Conservation (phyloP, 2,113 vertebrate genomes). For the Chroicocephalus ridibundus region DNA sequence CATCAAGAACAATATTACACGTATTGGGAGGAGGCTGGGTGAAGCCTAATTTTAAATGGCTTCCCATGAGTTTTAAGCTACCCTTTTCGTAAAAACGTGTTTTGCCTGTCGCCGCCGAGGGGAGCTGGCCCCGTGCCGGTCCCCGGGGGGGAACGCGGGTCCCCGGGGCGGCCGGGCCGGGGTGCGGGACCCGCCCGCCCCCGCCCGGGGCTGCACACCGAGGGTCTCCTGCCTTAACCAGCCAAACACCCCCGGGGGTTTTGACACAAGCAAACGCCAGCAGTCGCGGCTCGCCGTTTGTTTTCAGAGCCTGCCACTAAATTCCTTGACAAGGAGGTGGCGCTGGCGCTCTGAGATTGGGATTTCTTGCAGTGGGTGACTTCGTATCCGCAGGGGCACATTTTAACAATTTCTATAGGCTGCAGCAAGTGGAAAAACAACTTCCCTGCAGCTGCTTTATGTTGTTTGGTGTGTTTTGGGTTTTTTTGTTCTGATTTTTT, state of each 20-base stretch:
- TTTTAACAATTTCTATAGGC: neutral
- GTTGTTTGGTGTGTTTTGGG: neutral
- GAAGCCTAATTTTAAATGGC: neutral
- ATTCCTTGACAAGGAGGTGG: conserved; percentile 46
- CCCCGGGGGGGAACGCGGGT: neutral
- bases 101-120: neutral
- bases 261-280: neutral
- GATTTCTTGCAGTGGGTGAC: neutral
- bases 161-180: neutral
- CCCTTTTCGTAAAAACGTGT: rapidly evolving
- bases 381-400: neutral
- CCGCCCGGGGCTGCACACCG: neutral
- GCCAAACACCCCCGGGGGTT: neutral
- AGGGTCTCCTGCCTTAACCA: neutral
- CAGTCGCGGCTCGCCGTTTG: too few relatives aligned
- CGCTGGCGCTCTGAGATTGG: conserved; percentile 29
- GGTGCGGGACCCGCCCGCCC: neutral
- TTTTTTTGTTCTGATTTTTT: neutral
- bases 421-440: conserved; percentile 10
- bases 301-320: neutral
- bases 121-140: neutral
- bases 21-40: neutral
- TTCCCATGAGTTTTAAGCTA: neutral
- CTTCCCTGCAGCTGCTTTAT: conserved; percentile 38
- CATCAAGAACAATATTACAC: neutral